Evolutionary conservation across 2,888 invertebrate genomes (phyloP), one percentile per base, ranked within the genome.

Genomic region (Iselma pallidipennis): DNA sequence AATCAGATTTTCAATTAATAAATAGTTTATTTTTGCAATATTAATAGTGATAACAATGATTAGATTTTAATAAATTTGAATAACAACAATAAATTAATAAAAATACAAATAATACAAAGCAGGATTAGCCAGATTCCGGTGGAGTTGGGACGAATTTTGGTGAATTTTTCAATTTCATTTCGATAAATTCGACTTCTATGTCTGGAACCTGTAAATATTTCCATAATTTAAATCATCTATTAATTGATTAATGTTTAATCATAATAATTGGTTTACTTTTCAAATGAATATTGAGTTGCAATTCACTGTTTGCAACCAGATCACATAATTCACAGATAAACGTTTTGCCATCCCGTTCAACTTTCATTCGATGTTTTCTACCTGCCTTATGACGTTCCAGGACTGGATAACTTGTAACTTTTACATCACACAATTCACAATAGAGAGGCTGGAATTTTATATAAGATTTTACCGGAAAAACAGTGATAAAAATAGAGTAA

Each of bases 301-400:
- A 78, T 71, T 81, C 79, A 66, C 81, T 80, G 64, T 82, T 82
- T 16, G 81, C 80, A 21, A 72, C 74, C 56, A 81, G 70, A 37
- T 80, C 75, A 62, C 82, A 82, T 28, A 81, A 62, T 25, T 81
- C 77, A 69, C 82, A 82, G 59, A 71, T 70, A 67, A 79, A 81
- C 14, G 74, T 76, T 71, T 81, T 81, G 4, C 80, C 80, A 63
- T 76, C 72, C 33, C 80, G 69, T 69, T 80, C 78, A 4, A 72
- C 72, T 55, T 78, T 74, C 72, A 78, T 74, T 63, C 74, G 75
- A 67, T 82, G 82, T 65, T 76, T 80, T 62, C 77, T 75, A 31
- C 82, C 82, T 60, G 80, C 80, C 58, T 78, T 67, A 68, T 82
- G 82, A 50, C 78, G 71, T 65, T 77, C 74, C 37, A 81, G 72